Evolutionary conservation across 2,888 invertebrate species (phyloP).

Genomic region (Cordilura impudica): DNA sequence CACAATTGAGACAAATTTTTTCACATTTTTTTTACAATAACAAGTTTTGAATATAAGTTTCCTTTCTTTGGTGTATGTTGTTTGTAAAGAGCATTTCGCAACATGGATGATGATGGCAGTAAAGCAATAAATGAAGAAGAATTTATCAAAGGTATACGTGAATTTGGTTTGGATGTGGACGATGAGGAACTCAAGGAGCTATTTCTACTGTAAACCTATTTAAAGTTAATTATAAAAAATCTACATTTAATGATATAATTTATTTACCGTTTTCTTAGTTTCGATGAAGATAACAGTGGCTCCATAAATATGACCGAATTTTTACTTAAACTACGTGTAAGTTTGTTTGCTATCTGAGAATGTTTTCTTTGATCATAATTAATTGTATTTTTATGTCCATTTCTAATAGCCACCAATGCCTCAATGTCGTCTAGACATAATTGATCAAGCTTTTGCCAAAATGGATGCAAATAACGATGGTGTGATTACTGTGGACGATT

Average conservation of each 20-base stretch:
- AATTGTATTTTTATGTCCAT: neutral
- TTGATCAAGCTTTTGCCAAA: slow-evolving; percentile 90
- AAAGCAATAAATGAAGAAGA: slow-evolving; percentile 89
- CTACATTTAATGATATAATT: slow-evolving; percentile 1
- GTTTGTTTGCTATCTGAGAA: slow-evolving; percentile 66
- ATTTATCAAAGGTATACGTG: slow-evolving; percentile 88
- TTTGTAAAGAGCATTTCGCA: slow-evolving; percentile 85
- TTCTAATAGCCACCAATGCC: slow-evolving; percentile 88
- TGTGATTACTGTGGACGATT: slow-evolving; percentile 86
- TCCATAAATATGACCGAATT: slow-evolving; percentile 94
- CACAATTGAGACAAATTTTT: slow-evolving; percentile 45
- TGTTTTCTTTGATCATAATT: neutral
- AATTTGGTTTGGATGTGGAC: slow-evolving; percentile 86
- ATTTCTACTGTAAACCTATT: slow-evolving; percentile 70
- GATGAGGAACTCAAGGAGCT: slow-evolving; percentile 78
- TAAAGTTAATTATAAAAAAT: neutral
- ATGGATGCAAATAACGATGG: slow-evolving; percentile 93
- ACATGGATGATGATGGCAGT: slow-evolving; percentile 96
- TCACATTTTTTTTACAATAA: slow-evolving; percentile 32
- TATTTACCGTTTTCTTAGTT: slow-evolving; percentile 69
- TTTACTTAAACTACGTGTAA: slow-evolving; percentile 87
- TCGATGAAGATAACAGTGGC: slow-evolving; percentile 91
- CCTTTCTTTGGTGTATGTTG: slow-evolving; percentile 20
- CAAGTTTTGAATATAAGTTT: neutral
- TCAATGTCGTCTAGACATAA: slow-evolving; percentile 84